Base-by-base conservation (phyloP, 2,888 invertebrate genomes). In the Epinotia ramella region DNA sequence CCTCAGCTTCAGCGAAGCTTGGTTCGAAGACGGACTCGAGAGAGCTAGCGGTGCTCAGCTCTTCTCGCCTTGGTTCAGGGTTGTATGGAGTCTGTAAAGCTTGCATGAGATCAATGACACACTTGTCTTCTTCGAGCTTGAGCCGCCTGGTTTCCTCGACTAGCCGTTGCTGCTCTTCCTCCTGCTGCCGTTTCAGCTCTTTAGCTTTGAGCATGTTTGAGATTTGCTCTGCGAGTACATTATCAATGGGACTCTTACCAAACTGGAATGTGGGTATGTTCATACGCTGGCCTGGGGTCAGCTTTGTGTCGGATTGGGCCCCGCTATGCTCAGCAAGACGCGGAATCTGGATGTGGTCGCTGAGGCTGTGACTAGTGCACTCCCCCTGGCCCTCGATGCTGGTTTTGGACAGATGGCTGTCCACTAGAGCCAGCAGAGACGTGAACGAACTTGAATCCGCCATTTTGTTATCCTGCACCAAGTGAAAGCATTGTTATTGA, bases 121-220 rank as follows among this genome's bases (percentile, higher is more conserved):
- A 87, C 49, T 85, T 86, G 12, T 86, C 84, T 40, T 88, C 84
- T 6, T 87, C 81, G 1, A 87, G 20, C 66, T 87, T 83, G 18
- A 85, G 73, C 62, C 80, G 82, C 16, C 79, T 82, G 81, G 86
- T 83, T 62, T 89, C 84, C 67, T 88, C 85, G 46, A 84, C 84
- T 3, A 88, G 28, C 73, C 82, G 84, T 44, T 83, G 82, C 68
- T 84, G 80, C 74, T 89, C 86, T 56, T 88, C 85, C 57, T 88
- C 87, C 78, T 89, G 81, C 68, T 87, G 84, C 69, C 80, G 83
- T 74, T 85, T 87, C 49, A 84, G 83, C 78, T 92, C 91, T 82
- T 89, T 91, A 2, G 91, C 89, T 81, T 88, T 90, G 56, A 93
- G 83, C 92, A 93, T 93, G 75, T 93, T 93, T 1, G 88, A 86